Evolutionary conservation across 1,140 invertebrate genomes (phyloP), one percentile per base, ranked within the genome.

Genomic region (Drosophila persimilis): DNA sequence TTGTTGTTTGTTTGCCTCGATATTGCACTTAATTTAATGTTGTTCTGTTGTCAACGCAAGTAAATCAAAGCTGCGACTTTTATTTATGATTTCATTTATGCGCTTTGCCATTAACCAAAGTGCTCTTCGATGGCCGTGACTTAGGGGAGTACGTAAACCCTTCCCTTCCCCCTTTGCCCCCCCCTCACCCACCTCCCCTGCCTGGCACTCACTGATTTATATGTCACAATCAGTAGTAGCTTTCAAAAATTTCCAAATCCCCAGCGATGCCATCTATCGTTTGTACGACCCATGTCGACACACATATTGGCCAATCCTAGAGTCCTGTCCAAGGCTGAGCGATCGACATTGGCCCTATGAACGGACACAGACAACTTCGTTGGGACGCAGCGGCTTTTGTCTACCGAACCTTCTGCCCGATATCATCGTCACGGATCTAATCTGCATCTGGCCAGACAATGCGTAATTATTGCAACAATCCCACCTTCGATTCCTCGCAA

Each of bases 21-120:
- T 39, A 60, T 57, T 75, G 71, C 81, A 81, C 83, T 86, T 88
- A 78, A 76, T 86, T 88, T 83, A 88, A 81, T 81, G 83, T 86
- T 65, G 52, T 76, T 47, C 73, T 52, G 47, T 63, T 80, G 77
- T 70, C 73, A 69, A 53, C 50, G 64, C 64, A 73, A 77, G 67
- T 81, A 80, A 86, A 85, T 85, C 77, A 86, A 66, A 80, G 65
- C 52, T 76, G 73, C 69, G 52, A 43, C 61, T 74, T 76, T 71
- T 81, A 81, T 86, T 88, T 88, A 85, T 75, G 83, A 78, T 86
- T 75, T 71, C 61, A 67, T 81, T 80, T 53, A 45, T 64, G 47
- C 29, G 62, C 46, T 63, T 41, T 46, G 35, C 77, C 79, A 78
- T 85, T 85, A 77, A 71, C 63, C 71, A 55, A 77, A 86, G 80